A percentile compares a stretch with the other conserved stretches of the same genome.
Conservation (phyloP, 2,113 vertebrate species). For the Melanostigma gelatinosum region DNA sequence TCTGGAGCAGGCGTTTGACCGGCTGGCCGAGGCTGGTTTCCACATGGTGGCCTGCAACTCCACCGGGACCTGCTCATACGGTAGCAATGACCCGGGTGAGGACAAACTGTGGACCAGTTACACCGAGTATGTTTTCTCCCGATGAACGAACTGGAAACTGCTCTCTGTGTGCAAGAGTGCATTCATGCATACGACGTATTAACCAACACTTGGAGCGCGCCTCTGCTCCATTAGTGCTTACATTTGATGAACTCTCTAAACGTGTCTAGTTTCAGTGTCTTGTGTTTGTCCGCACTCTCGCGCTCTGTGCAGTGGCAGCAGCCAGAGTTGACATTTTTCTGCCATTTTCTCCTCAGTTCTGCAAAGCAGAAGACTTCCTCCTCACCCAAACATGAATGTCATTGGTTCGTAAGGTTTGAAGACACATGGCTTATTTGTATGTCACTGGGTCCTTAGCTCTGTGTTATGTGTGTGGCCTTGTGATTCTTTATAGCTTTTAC, state of each 20-base stretch:
- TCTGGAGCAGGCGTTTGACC: constrained; percentile 97
- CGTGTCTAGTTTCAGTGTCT: not conserved
- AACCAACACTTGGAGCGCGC: not conserved
- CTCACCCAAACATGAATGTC: not conserved
- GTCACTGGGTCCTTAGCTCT: not conserved
- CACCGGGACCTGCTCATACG: constrained; percentile 96
- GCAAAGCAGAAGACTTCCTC: not conserved
- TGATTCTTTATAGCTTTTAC: constrained; percentile 31
- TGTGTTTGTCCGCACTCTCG: not conserved
- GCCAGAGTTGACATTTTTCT: constrained; percentile 5
- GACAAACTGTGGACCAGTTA: constrained; percentile 99
- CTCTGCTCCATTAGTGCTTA: not conserved
- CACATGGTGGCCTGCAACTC: constrained; percentile 98
- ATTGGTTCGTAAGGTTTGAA: not conserved
- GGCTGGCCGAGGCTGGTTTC: constrained; percentile 92
- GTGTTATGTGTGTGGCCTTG: not conserved
- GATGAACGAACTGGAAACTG: constrained; percentile 36
- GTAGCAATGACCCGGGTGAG: constrained; percentile 89
- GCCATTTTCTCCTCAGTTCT: constrained; percentile 11
- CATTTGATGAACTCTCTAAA: constrained; percentile 4
- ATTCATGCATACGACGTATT: too few relatives aligned
- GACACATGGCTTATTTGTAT: not conserved
- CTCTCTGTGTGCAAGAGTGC: not conserved
- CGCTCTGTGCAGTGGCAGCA: not conserved
- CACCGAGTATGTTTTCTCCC: constrained; percentile 96